Base-by-base conservation (phyloP, 2,113 vertebrate species). In the Oenanthe melanoleuca region DNA sequence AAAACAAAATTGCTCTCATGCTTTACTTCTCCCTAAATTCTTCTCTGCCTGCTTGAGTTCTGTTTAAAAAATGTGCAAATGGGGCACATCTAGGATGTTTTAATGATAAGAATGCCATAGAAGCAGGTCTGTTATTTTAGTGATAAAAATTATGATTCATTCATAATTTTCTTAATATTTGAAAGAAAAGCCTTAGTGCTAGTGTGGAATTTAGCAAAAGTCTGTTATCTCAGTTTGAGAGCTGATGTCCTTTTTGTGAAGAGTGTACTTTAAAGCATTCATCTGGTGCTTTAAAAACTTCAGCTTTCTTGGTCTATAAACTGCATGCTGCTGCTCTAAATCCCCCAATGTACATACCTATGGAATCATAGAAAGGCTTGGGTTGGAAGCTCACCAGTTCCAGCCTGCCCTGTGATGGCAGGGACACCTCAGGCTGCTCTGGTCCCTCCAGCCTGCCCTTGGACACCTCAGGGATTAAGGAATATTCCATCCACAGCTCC, bases 1-100 rank as follows among this genome's bases (percentile, higher is more conserved):
- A 63, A 89, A 82, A 5, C 19, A 12, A 71, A 59, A 17, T 42
- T 72, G 28, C 0, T 0, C 6, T 86, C 0, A 0, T 52, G 42
- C 34, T 83, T 91, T 66, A 33, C 5, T 52, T 86, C 28, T 82
- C 34, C 20, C 13, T 10, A 60, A 69, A 60, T 79, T 24, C 7
- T 86, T 65, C 18, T 74, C 21, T 75, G 25, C 8, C 11, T 50
- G 0, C 21, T 59, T 63, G 6, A 57, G 17, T 55, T 87, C 26
- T 44, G 21, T 52, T 57, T 42, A 31, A 50, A 61, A 40, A 72
- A 33, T 37, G 22, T 50, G 33, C 12, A 64, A 64, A 72, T 22
- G 7, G 10, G 6, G 21, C 5, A 26, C 5, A 19, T 45, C 8
- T 64, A 12, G 33, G 17, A n/a, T n/a, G 50, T 25, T 60, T 50